Base-by-base conservation (phyloP, 2,888 invertebrate genomes). In the Drosophila peninsularis region DNA sequence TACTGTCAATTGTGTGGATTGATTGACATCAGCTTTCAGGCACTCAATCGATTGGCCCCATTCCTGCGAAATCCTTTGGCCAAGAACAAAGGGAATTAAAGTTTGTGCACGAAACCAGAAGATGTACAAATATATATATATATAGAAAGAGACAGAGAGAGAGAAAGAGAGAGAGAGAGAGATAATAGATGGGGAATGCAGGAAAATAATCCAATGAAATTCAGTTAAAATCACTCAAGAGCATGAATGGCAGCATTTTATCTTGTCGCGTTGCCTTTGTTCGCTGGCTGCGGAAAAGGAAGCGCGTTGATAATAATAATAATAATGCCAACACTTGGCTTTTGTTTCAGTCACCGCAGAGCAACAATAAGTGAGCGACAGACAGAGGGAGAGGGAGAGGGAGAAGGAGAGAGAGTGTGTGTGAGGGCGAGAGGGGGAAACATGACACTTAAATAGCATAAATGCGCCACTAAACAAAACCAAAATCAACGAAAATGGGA, bases 401-500 rank as follows among this genome's bases (percentile, higher is more conserved):
- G 27, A 3, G 54, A 19, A 17, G 2, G 24, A 7, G 24, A 3
- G 36, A 3, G 10, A 0, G 14, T 4, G 39, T 0, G 41, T 5
- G 41, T 2, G 34, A 5, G 32, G 21, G 47, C 3, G 32, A 13
- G 50, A n/a, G 37, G 24, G 34, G 49, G 63, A 74, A 85, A 88
- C 79, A 81, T 82, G 88, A 82, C 90, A 82, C 80, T 89, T 89
- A 86, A 89, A 89, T 86, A 82, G 83, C 87, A 75, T 78, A 82
- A 82, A 84, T 88, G 87, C 82, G 88, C 80, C 82, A 87, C 86
- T 89, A 85, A 90, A 82, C 90, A 90, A 89, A 80, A 80, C 80
- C 80, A 77, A 81, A 83, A 88, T 81, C 79, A 73, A 71, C 67
- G 66, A 82, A 79, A 78, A 73, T 27, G 60, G 65, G 45, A 56